Evolutionary conservation across 2,113 vertebrate genomes (phyloP).

Genomic region (Ornithorhynchus anatinus): DNA sequence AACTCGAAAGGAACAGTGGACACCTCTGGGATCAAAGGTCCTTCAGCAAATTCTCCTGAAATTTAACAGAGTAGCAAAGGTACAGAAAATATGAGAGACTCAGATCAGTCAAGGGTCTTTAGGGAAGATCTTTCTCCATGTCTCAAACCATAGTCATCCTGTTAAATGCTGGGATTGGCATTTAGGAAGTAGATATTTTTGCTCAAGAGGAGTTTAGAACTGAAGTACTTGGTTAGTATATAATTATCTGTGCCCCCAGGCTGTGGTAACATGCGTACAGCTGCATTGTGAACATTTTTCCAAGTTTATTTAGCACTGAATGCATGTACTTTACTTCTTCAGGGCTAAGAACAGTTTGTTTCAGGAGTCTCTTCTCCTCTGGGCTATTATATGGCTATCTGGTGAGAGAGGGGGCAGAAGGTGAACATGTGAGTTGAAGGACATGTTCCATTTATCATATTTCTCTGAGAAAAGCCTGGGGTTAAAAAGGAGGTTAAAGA

Average conservation of each 20-base stretch:
- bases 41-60: background rate
- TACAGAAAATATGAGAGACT: background rate
- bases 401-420: conserved; percentile 58
- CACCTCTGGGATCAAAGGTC: background rate
- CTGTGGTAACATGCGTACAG: conserved; percentile 27
- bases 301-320: conserved; percentile 62
- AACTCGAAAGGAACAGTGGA: background rate
- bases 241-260: conserved; percentile 58
- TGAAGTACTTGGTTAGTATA: conserved; percentile 48
- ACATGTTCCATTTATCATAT: conserved; percentile 49
- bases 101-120: background rate
- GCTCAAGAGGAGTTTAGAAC: conserved; percentile 52
- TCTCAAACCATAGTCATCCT: conserved; percentile 18
- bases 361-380: conserved; percentile 62
- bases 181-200: conserved; percentile 21
- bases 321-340: conserved; percentile 59
- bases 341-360: conserved; percentile 55
- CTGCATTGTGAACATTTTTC: conserved; percentile 53
- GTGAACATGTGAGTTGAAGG: conserved; percentile 42
- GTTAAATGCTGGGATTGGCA: conserved; percentile 17
- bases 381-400: conserved; percentile 35
- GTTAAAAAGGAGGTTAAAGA: conserved; percentile 36
- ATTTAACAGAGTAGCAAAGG: background rate
- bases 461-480: conserved; percentile 25
- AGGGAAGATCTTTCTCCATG: conserved; percentile 12